Conservation (phyloP, 1,140 invertebrate genomes). For the Anagrus nilaparvatae region DNA sequence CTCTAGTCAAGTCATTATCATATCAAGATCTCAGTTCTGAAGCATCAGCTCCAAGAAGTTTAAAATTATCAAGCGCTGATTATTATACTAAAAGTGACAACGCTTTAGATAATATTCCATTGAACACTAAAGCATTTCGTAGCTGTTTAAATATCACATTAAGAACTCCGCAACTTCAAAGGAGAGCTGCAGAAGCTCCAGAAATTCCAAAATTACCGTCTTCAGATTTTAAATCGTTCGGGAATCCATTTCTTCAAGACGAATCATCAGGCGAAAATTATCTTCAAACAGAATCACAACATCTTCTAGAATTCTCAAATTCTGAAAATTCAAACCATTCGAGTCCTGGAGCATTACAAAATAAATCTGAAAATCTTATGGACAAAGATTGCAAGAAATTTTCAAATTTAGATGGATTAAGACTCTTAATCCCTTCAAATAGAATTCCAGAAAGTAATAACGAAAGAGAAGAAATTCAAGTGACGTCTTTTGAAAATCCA, state of each 20-base stretch:
- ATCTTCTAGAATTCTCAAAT: conserved; percentile 26
- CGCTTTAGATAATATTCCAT: conserved; percentile 22
- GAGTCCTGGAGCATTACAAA: conserved; percentile 9
- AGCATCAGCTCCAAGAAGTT: conserved; percentile 10
- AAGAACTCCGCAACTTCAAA: conserved; percentile 15
- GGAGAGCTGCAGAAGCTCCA: conserved; percentile 23
- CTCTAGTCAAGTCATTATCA: conserved; percentile 28
- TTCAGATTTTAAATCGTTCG: conserved; percentile 30
- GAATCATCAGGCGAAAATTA: too few relatives aligned
- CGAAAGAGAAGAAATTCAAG: conserved; percentile 24
- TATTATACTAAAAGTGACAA: conserved; percentile 28
- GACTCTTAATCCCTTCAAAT: conserved; percentile 9
- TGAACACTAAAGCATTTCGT: conserved; percentile 20
- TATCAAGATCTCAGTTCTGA: conserved; percentile 29
- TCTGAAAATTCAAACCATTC: conserved; percentile 18
- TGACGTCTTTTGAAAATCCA: conserved; percentile 37
- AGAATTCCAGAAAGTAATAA: conserved; percentile 5
- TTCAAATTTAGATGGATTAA: conserved; percentile 8
- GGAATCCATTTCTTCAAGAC: conserved; percentile 31
- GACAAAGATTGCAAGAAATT: conserved; percentile 12
- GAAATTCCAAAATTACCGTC: conserved; percentile 29
- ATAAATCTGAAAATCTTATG: conserved; percentile 5
- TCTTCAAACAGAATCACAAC: conserved; percentile 18
- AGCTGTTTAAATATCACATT: conserved; percentile 30
- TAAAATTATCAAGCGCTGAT: neutral